Base-by-base conservation (phyloP, 2,797 vertebrate genomes). In the Falco naumanni region DNA sequence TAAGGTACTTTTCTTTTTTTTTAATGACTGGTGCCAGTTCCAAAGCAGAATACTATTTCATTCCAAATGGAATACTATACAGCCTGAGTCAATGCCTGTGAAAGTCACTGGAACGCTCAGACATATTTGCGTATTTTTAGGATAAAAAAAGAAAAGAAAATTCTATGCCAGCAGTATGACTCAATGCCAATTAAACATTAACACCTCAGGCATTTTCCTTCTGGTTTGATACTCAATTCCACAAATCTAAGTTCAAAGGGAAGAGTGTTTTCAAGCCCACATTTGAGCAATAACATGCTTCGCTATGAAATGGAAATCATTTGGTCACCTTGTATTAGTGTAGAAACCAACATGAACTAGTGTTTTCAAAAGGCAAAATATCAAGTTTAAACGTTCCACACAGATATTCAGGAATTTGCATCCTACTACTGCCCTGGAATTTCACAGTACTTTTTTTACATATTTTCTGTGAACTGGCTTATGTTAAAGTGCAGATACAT, bases 181-280 rank as follows among this genome's bases (percentile, higher is more conserved):
- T 96, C 91, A 53, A 65, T 78, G 95, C 80, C 91, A 97, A 89
- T 93, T 90, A 95, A 87, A 92, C 57, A 93, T 34, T 79, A 94
- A 79, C 92, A 87, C 93, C 93, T 92, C 84, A 87, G 92, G 90
- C 93, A 41, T 92, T 90, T 84, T 89, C 75, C 78, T 90, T 87
- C 84, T 85, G 78, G 83, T 81, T 82, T 95, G 88, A 94, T 92
- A 95, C 51, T 70, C 77, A 80, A 19, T 56, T 92, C 64, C 68
- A 89, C 28, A 90, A 71, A 89, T 12, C 1, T 16, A n/a, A 90
- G 41, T 89, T 95, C 84, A 95, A 96, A 96, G 53, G 37, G 13
- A 95, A 93, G 33, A 82, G 34, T 13, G 89, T 64, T 85, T 89
- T 78, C 66, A 95, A 93, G 75, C 21, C 77, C 61, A 71, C 80